Base-by-base conservation (phyloP, 2,113 vertebrate species). In the Jaculus jaculus region DNA sequence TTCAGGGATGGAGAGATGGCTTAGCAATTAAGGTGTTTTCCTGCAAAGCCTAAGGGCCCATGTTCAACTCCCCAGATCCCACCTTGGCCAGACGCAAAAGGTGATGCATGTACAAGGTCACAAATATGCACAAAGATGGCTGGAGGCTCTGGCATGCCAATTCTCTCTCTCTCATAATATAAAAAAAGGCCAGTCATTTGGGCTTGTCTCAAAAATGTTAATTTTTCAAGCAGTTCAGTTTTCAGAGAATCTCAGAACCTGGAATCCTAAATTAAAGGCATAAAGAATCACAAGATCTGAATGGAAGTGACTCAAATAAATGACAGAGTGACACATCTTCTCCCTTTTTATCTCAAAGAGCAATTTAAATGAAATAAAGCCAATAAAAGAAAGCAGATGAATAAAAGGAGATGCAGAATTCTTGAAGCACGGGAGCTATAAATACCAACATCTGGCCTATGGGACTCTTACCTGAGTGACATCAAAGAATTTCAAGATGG, bases 171-270 rank as follows among this genome's bases (percentile, higher is more conserved):
- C 42, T 47, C 42, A 47, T 47, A 47, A 47, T n/a, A n/a, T n/a
- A 47, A 47, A 47, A 47, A 47, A 47, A 47, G 42, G 42, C 42
- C 42, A 47, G 42, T 47, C 42, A 5, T 47, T 47, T 47, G 42
- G 42, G 42, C 42, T 47, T 47, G 42, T 47, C 42, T 47, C 42
- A 47, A 47, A 47, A 47, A 47, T 6, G 42, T 74, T 93, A 51
- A 65, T 28, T 84, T 95, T 90, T 84, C 65, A 74, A 47, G 74
- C n/a, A 78, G 16, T 94, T 23, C 26, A 82, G 63, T 34, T 95
- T 90, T 78, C 75, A 65, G 60, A 74, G 63, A 51, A 47, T n/a
- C 37, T 84, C 37, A 66, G 47, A 81, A n/a, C 72, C 73, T 60
- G 7, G 16, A 42, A n/a, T 60, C 51, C 69, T 68, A 87, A 42